A percentile compares a stretch with the other conserved stretches of the same genome.
These are phyloP conservation scores for Furcula furcula DNA, from an alignment of 2,888 invertebrate genomes.

Conservation along the genomic window DNA sequence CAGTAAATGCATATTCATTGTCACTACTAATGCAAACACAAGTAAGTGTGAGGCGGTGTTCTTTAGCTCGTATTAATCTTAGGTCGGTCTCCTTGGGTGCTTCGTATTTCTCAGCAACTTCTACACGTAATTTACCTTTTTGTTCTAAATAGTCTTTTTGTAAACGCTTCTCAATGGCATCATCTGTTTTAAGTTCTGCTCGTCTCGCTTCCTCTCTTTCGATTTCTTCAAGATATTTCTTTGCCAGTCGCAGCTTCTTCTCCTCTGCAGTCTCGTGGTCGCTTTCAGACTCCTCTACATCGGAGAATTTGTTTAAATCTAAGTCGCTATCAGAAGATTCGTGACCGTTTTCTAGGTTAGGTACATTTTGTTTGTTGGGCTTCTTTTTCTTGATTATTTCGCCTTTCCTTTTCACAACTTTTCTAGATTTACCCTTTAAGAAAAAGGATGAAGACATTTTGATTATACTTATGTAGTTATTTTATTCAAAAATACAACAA, in stretches of 20 bases:
- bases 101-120: conserved; percentile 84
- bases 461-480: neutral
- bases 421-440: conserved; percentile 81
- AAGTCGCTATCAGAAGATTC: conserved; percentile 85
- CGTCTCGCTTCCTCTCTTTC: conserved; percentile 89
- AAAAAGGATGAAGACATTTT: conserved; percentile 83
- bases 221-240: conserved; percentile 93
- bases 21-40: conserved; percentile 90
- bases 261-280: conserved; percentile 93
- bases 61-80: conserved; percentile 85
- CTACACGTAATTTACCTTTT: conserved; percentile 88
- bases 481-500: neutral
- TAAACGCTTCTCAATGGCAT: conserved; percentile 87
- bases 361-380: conserved; percentile 53
- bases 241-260: conserved; percentile 93
- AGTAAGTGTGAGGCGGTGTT: conserved; percentile 90
- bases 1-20: conserved; percentile 87
- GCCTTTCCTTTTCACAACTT: conserved; percentile 78
- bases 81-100: conserved; percentile 55
- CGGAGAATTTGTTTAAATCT: conserved; percentile 81
- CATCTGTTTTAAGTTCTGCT: conserved; percentile 83
- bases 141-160: conserved; percentile 93
- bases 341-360: conserved; percentile 78
- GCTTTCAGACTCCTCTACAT: conserved; percentile 78
- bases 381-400: conserved; percentile 65